Evolutionary conservation across 2,888 invertebrate genomes (phyloP).

Genomic region (Apotomis betuletana): DNA sequence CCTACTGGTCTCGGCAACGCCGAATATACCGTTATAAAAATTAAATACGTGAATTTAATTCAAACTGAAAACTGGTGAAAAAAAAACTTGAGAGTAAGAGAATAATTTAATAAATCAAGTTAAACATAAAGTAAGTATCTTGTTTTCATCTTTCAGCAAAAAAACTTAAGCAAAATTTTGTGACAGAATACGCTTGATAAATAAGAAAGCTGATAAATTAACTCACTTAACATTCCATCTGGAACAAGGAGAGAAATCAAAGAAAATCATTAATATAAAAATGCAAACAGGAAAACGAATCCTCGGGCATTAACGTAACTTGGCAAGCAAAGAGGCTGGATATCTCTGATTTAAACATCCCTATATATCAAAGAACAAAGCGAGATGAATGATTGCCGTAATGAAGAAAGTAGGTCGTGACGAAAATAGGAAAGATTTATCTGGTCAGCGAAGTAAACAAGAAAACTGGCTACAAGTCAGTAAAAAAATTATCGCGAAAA

Average conservation of each 20-base stretch:
- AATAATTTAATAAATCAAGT: too few species aligned
- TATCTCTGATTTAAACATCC: slow-evolving; percentile 44
- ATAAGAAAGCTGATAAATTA: slow-evolving; percentile 11
- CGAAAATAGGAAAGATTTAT: slow-evolving; percentile 46
- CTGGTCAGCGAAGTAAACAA: slow-evolving; percentile 39
- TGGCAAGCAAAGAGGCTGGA: slow-evolving; percentile 22
- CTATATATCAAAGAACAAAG: slow-evolving; percentile 49
- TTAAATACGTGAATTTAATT: too few species aligned
- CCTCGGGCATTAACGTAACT: slow-evolving; percentile 34
- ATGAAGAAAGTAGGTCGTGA: slow-evolving; percentile 46
- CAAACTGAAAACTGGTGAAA: too few species aligned
- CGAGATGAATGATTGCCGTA: slow-evolving; percentile 45
- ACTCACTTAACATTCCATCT: slow-evolving; percentile 15
- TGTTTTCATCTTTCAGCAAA: not conserved
- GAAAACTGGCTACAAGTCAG: slow-evolving; percentile 27
- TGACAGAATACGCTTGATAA: slow-evolving; percentile 4
- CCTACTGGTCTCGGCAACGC: too few species aligned
- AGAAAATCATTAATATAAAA: slow-evolving; percentile 32
- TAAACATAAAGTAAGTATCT: not conserved
- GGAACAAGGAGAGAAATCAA: slow-evolving; percentile 28
- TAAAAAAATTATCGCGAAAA: slow-evolving; percentile 12
- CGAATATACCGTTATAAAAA: too few species aligned
- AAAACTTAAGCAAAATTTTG: not conserved
- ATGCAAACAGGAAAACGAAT: slow-evolving; percentile 39
- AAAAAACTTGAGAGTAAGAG: too few species aligned